phyloP scores from a whole-genome alignment of 2,113 vertebrate species.

The Triplophysa siluroides region DNA sequence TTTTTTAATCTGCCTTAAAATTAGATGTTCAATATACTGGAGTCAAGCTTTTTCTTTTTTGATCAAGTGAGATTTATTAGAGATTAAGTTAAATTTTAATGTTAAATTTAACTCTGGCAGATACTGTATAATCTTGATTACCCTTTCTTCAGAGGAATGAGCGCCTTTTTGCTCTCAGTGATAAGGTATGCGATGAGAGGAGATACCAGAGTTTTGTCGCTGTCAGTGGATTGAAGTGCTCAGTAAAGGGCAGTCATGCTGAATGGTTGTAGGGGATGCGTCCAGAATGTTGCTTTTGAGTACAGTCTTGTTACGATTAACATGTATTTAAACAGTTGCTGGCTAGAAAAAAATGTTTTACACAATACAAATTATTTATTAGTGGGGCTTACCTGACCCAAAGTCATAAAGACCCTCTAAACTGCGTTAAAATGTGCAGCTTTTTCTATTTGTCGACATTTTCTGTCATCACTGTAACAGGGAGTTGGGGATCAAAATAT shows the following conservation, averaged over 20 bases:
- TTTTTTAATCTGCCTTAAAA: not conserved
- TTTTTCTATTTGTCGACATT: no score
- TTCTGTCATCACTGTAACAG: no score
- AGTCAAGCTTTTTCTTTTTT: not conserved
- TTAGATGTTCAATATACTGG: not conserved
- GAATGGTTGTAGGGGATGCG: not conserved
- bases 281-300: not conserved
- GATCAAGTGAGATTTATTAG: slow-evolving; percentile 9
- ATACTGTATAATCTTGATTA: slow-evolving; percentile 48
- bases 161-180: slow-evolving; percentile 12
- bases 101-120: slow-evolving; percentile 46
- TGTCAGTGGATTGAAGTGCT: not conserved
- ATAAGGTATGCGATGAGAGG: slow-evolving; percentile 11
- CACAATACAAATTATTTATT: not conserved
- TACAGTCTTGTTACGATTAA: not conserved
- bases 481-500: no score
- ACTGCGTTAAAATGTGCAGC: no score
- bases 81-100: slow-evolving; percentile 37
- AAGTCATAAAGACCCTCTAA: no score
- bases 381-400: not conserved
- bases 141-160: slow-evolving; percentile 39
- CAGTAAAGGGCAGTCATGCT: not conserved
- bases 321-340: not conserved
- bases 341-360: not conserved
- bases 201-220: slow-evolving; percentile 8